Evolutionary conservation across 2,797 vertebrate genomes (phyloP).

Genomic region (Lophius americanus): DNA sequence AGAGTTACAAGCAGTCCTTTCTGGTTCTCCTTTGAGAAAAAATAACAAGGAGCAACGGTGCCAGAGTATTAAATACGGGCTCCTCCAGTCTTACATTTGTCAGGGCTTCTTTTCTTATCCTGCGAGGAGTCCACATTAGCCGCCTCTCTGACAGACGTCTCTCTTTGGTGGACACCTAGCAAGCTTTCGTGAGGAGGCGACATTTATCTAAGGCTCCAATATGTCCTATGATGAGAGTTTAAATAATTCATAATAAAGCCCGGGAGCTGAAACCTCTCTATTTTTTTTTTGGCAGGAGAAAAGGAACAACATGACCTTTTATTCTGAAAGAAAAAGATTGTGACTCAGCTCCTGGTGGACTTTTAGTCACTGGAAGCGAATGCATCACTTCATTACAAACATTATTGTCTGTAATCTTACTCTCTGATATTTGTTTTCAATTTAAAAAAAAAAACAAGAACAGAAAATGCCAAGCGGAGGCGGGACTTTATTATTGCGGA

Average conservation of each 20-base stretch:
- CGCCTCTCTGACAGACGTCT: slow-evolving; percentile 4
- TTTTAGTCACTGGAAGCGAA: neutral
- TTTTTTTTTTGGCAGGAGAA: neutral
- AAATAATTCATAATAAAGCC: slow-evolving; percentile 21
- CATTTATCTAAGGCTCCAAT: neutral
- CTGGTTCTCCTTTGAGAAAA: slow-evolving; percentile 7
- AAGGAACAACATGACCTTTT: neutral
- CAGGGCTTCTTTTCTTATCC: slow-evolving; percentile 6
- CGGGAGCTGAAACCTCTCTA: slow-evolving; percentile 8
- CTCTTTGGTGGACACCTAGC: neutral
- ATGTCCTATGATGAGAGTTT: neutral
- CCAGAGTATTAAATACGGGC: slow-evolving; percentile 16
- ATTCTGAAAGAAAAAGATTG: neutral
- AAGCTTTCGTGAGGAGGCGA: neutral
- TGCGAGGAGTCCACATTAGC: slow-evolving; percentile 2
- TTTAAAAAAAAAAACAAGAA: too few relatives aligned
- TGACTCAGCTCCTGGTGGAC: neutral
- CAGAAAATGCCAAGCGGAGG: too few relatives aligned
- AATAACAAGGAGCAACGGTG: slow-evolving; percentile 14
- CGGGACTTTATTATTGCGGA: too few relatives aligned
- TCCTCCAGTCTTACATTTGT: slow-evolving; percentile 6
- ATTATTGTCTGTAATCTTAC: slow-evolving; percentile 1
- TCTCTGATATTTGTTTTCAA: neutral
- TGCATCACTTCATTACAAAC: neutral
- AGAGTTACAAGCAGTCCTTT: slow-evolving; percentile 53